Conservation (phyloP, 30 jellyfish, hydroid and myxozoan species). For the Turritopsis rubra region DNA sequence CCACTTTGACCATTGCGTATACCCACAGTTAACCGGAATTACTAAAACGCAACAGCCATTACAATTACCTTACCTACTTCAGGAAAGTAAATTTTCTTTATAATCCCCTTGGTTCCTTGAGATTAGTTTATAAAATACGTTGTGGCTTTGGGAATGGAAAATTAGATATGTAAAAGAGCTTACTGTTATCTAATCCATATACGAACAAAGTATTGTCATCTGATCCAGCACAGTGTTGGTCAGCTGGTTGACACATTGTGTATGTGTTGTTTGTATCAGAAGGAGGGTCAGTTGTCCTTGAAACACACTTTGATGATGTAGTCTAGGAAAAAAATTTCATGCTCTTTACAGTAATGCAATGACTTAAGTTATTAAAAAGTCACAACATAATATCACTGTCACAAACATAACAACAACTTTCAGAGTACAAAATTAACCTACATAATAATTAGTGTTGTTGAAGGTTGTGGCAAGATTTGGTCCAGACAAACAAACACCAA, state of each 20-base stretch:
- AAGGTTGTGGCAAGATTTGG: conserved; percentile 49
- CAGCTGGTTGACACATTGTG: conserved; percentile 54
- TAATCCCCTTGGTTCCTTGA: no score
- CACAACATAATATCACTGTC: not conserved
- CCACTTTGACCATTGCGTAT: conserved; percentile 80
- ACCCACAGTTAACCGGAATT: conserved; percentile 69
- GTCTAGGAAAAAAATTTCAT: conserved; percentile 38
- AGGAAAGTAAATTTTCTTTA: no score
- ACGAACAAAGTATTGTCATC: conserved; percentile 60
- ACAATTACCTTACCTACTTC: no score
- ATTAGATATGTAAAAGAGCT: no score
- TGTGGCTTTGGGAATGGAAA: no score
- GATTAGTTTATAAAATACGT: no score
- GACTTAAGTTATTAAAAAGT: no score
- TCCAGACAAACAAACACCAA: conserved; percentile 75
- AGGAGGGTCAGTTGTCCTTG: conserved; percentile 44
- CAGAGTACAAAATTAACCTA: not conserved
- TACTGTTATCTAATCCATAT: conserved; percentile 74
- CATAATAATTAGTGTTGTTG: conserved; percentile 33
- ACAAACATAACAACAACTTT: not conserved
- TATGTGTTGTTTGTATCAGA: conserved; percentile 31
- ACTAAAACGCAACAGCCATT: not conserved
- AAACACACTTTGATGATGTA: conserved; percentile 48
- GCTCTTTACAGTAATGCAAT: no score
- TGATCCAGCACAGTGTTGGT: conserved; percentile 80